phyloP scores from a whole-genome alignment of 1,140 invertebrate genomes.

The Calliphora vicina region DNA sequence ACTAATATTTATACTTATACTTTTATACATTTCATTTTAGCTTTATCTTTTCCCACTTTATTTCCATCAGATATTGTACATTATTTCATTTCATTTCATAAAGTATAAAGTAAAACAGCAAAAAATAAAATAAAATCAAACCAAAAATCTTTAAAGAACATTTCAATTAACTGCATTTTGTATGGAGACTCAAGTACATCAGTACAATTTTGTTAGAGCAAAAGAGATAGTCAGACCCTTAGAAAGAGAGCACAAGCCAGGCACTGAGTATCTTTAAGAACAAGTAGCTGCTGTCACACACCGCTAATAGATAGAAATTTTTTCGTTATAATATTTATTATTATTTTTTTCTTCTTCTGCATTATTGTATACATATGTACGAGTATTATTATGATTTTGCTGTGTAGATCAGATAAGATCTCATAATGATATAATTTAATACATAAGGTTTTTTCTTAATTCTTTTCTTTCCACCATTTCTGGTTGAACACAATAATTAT shows the following conservation, averaged over 20 bases:
- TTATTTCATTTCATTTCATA: not conserved
- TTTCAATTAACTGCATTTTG: slow-evolving; percentile 62
- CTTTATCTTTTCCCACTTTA: slow-evolving; percentile 33
- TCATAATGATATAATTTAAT: slow-evolving; percentile 4
- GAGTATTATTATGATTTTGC: not conserved
- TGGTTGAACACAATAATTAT: not conserved
- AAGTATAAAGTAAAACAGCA: too few relatives aligned
- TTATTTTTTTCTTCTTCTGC: not conserved
- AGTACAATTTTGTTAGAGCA: not conserved
- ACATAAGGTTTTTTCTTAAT: not conserved
- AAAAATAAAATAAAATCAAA: too few relatives aligned
- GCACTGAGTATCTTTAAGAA: not conserved
- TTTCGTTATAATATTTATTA: not conserved
- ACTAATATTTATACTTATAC: not conserved
- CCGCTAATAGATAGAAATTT: not conserved
- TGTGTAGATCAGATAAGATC: slow-evolving; percentile 9
- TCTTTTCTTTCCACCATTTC: not conserved
- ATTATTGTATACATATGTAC: not conserved
- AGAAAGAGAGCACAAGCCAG: not conserved
- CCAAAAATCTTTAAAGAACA: slow-evolving; percentile 49
- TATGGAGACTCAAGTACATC: not conserved
- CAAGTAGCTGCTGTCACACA: not conserved
- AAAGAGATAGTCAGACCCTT: not conserved
- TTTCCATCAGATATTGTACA: slow-evolving; percentile 35
- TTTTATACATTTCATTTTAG: not conserved